A percentile compares a stretch with the other conserved stretches of the same genome.
These are phyloP conservation scores for Glyptemys insculpta DNA, from an alignment of 2,797 vertebrate species.

Conservation along the genomic window DNA sequence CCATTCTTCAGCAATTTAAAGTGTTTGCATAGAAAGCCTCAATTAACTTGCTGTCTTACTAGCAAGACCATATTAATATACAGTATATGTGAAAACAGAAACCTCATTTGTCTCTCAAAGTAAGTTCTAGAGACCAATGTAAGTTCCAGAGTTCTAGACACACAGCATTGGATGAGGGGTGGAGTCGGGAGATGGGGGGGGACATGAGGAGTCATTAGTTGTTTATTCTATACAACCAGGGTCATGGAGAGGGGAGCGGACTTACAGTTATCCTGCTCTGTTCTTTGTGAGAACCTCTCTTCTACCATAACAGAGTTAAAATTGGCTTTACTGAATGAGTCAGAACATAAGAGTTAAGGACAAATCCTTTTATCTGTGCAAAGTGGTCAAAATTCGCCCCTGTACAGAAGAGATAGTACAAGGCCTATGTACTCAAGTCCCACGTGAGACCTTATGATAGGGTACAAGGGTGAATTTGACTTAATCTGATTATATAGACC, in stretches of 20 bases:
- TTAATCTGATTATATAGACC: too few species aligned
- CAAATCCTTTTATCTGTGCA: too few species aligned
- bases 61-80: neutral
- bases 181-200: neutral
- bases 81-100: neutral
- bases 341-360: too few species aligned
- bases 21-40: conserved; percentile 10
- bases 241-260: neutral
- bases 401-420: too few species aligned
- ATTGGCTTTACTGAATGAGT: too few species aligned
- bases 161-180: neutral
- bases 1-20: neutral
- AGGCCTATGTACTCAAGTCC: too few species aligned
- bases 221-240: neutral
- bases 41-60: neutral
- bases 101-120: neutral
- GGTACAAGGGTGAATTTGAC: too few species aligned
- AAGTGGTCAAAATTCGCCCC: too few species aligned
- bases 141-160: neutral
- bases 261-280: neutral
- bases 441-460: too few species aligned
- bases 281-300: too few species aligned
- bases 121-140: neutral
- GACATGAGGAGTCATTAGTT: neutral
- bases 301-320: too few species aligned